Evolutionary conservation across 2,888 invertebrate genomes (phyloP), one percentile per base, ranked within the genome.

Genomic region (Patella depressa): DNA sequence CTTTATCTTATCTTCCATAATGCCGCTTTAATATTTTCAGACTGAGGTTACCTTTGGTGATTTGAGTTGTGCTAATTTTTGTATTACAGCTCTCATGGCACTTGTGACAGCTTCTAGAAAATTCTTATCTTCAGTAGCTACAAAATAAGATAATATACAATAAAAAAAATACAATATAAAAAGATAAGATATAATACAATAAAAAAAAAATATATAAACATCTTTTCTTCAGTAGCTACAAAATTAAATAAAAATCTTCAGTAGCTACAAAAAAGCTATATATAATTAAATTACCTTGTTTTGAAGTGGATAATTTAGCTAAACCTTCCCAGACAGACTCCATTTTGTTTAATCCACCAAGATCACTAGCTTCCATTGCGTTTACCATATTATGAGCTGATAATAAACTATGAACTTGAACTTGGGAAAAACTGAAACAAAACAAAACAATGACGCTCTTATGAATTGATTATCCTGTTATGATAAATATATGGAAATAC

Each of bases 21-120:
- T 54, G 9, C 24, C 4, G 53, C 1, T 45, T n/a, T 53, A 17
- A 71, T 24, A 19, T 12, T 55, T 53, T 19, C 4, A 24, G 15
- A 17, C 19, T 34, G 34, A 34, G 5, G 79, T 74, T 80, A 88
- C 89, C 86, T 85, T 87, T 19, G 86, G 78, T 5, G 87, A 90
- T 72, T 92, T 90, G 3, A 90, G 89, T 34, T 92, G 90, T 82
- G 94, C 94, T 73, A 95, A 93, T 91, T 94, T 94, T 86, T 95
- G 94, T 70, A 95, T 91, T 1, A 95, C 93, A n/a, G 95, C 95
- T 84, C 95, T 93, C 94, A 96, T 94, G 0, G 95, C 94, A 4
- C 95, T 94, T 0, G 95, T 95, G 2, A 94, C 93, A 0, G 95
- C 94, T 88, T 95, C 96, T 70, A 95, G 86, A 24, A 95, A 89